Base-by-base conservation (phyloP, 2,888 invertebrate species). In the Drosophila affinis region DNA sequence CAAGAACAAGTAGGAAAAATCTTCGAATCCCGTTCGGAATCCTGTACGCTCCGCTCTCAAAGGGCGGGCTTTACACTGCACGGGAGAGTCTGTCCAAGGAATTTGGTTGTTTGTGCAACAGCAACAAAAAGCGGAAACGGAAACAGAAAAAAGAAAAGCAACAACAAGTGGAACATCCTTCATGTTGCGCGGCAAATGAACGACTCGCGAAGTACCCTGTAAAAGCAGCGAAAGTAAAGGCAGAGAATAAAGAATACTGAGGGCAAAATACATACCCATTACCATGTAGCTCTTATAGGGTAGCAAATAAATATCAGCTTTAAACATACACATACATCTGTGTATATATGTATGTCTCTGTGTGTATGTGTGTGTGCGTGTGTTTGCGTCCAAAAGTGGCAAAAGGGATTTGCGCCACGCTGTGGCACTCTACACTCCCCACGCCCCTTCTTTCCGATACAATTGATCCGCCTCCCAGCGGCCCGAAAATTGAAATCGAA, bases 401-500 rank as follows among this genome's bases (percentile, higher is more conserved):
- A 73, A 78, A 74, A 62, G 77, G 85, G 82, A 85, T 81, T 85
- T 79, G 21, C 27, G 44, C 18, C 56, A 24, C 45, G 14, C 14
- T 29, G 17, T 24, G 51, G 21, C 21, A 47, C 62, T 48, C 32
- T 14, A n/a, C 24, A 6, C 9, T 6, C 21, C 14, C 9, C 17
- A 1, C 18, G 3, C 49, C 39, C 14, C 24, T 5, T 17, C 9
- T 29, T 45, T 32, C 10, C 46, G 62, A 34, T 7, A 39, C 14
- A 39, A 39, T 39, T 39, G 39, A 51, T 52, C 44, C 71, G 72
- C 65, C 9, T 29, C 9, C 60, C 64, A 65, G 55, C 52, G 82
- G 79, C 74, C 54, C 56, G 77, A 77, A 81, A 85, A 85, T 85
- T 81, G 79, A 81, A 85, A 81, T 81, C 77, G 82, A 85, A 85